Evolutionary conservation across 2,888 invertebrate species (phyloP).

Genomic region (Spodoptera exigua): DNA sequence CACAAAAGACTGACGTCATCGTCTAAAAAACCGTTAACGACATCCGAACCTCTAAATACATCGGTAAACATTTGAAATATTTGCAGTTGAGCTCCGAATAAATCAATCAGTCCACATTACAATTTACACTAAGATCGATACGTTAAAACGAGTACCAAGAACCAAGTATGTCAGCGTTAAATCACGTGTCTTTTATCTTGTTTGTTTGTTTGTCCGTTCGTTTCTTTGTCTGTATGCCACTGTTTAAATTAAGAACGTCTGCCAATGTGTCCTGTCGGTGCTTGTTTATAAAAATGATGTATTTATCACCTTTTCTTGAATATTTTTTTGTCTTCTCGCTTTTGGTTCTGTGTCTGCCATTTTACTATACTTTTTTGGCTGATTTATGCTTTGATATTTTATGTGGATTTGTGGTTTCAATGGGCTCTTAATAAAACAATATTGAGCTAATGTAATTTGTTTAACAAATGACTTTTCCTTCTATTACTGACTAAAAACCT

Average conservation of each 20-base stretch:
- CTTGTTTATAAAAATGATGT: slow-evolving; percentile 59
- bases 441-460: no score
- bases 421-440: no score
- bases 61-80: slow-evolving; percentile 62
- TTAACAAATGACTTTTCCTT: no score
- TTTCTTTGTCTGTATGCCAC: slow-evolving; percentile 54
- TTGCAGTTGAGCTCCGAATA: slow-evolving; percentile 63
- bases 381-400: no score
- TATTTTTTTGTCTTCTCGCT: slow-evolving; percentile 19
- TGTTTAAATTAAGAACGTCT: slow-evolving; percentile 67
- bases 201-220: slow-evolving; percentile 61
- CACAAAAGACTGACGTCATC: slow-evolving; percentile 12
- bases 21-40: slow-evolving; percentile 8
- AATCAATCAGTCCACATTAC: slow-evolving; percentile 82
- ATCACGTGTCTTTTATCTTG: slow-evolving; percentile 76
- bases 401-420: no score
- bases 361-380: slow-evolving; percentile 12
- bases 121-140: slow-evolving; percentile 81
- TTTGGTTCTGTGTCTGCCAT: slow-evolving; percentile 28
- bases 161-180: slow-evolving; percentile 68
- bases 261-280: slow-evolving; percentile 52
- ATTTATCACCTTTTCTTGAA: slow-evolving; percentile 42
- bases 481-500: no score
- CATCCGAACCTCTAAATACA: slow-evolving; percentile 37
- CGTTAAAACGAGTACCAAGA: slow-evolving; percentile 62